Evolutionary conservation across 2,113 vertebrate genomes (phyloP).

Genomic region (Ptilonorhynchus violaceus): DNA sequence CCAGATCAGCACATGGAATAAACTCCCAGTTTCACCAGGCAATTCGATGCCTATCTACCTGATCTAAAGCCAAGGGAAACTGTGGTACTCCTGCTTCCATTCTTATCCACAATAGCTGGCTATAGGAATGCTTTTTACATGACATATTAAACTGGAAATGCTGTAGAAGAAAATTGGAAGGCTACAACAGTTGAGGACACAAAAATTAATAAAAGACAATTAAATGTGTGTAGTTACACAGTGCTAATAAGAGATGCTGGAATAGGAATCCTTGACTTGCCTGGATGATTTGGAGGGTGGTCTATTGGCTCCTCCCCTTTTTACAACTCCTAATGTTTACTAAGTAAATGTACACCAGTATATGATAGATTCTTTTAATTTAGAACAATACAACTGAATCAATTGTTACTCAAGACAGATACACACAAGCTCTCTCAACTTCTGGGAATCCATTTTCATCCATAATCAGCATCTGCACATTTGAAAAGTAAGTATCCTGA

Average conservation of each 20-base stretch:
- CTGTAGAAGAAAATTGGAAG: not conserved
- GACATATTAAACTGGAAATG: not conserved
- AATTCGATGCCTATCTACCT: not conserved
- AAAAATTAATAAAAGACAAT: not conserved
- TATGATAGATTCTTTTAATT: not conserved
- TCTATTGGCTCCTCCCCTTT: not conserved
- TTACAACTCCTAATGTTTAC: not conserved
- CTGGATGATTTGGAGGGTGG: not conserved
- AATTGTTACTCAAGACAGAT: not conserved
- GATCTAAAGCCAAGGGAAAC: not conserved
- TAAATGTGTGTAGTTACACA: not conserved
- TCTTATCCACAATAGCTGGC: not conserved
- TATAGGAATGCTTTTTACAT: not conserved
- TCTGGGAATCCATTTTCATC: not conserved
- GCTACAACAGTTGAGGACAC: not conserved
- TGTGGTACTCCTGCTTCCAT: not conserved
- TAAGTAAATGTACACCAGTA: not conserved
- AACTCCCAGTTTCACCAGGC: not conserved
- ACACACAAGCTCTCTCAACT: not conserved
- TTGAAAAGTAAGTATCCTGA: not conserved
- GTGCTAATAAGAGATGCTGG: not conserved
- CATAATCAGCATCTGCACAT: not conserved
- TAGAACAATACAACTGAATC: not conserved
- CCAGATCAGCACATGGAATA: not conserved
- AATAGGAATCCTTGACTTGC: not conserved